Percentiles rank a stretch among this genome's conserved stretches.
Evolutionary conservation across 2,113 vertebrate genomes (phyloP).

Genomic region (Oriolus oriolus): DNA sequence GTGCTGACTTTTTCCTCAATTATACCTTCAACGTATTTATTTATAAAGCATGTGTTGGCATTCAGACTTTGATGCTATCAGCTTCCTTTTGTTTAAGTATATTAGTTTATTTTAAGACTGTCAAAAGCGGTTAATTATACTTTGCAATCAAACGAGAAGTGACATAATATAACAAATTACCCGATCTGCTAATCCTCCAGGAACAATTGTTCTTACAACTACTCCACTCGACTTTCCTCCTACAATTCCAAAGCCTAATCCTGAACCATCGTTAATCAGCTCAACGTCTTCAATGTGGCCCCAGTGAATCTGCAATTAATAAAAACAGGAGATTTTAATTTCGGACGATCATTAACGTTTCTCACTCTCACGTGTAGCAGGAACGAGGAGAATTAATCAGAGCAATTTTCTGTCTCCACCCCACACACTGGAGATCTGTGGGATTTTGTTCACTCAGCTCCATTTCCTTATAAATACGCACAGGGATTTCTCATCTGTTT

Average conservation of each 20-base stretch:
- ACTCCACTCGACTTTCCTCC: constrained; percentile 88
- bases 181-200: constrained; percentile 86
- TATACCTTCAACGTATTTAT: background rate
- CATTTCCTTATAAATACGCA: background rate
- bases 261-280: constrained; percentile 91
- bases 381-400: background rate
- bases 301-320: constrained; percentile 81
- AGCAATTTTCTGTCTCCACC: background rate
- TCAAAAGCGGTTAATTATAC: constrained; percentile 43
- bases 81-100: constrained; percentile 34
- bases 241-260: constrained; percentile 96
- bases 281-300: constrained; percentile 88
- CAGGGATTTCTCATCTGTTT: constrained; percentile 47
- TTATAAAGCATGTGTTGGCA: background rate
- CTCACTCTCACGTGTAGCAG: background rate
- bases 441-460: constrained; percentile 6
- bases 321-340: constrained; percentile 14
- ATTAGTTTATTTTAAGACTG: constrained; percentile 48
- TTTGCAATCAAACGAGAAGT: constrained; percentile 31
- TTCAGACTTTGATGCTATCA: constrained; percentile 41
- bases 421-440: background rate
- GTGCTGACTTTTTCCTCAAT: constrained; percentile 10
- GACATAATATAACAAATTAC: constrained; percentile 72
- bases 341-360: background rate
- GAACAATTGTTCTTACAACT: constrained; percentile 90